These are phyloP conservation scores for Danio choprae DNA, from an alignment of 2,797 vertebrate genomes.

Conservation along the genomic window DNA sequence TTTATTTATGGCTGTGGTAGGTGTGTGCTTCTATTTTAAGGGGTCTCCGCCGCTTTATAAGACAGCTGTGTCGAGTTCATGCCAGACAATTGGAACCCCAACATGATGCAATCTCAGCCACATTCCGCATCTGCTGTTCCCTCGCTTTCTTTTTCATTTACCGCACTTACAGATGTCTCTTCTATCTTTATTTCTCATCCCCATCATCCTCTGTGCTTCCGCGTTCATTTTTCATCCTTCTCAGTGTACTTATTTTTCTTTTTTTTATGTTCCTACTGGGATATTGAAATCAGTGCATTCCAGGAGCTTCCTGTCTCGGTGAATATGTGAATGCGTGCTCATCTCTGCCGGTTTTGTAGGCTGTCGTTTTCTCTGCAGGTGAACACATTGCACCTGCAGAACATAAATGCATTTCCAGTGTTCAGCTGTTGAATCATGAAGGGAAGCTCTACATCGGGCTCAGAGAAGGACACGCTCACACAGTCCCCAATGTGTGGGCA, in stretches of 20 bases:
- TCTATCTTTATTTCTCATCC: constrained; percentile 43
- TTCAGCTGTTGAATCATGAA: constrained; percentile 47
- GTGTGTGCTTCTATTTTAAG: neutral
- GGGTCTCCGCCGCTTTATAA: neutral
- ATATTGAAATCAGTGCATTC: constrained; percentile 19
- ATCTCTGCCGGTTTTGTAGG: neutral
- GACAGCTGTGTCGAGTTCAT: neutral
- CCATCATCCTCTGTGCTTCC: neutral
- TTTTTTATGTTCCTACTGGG: neutral
- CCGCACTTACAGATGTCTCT: neutral
- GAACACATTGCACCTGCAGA: constrained; percentile 3
- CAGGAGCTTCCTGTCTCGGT: neutral
- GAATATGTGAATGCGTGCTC: neutral
- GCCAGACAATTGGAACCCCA: constrained; percentile 16
- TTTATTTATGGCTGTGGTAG: neutral
- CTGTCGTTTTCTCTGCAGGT: constrained; percentile 9
- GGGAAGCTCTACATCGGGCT: neutral
- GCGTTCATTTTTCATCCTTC: neutral
- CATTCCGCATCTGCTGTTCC: neutral
- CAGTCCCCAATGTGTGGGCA: neutral
- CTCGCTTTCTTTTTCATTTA: constrained; percentile 3
- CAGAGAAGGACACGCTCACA: neutral
- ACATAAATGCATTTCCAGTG: constrained; percentile 58
- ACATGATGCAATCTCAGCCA: constrained; percentile 19
- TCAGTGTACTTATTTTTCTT: neutral